Base-by-base conservation (phyloP, 2,113 vertebrate species). In the Actinemys pallida region DNA sequence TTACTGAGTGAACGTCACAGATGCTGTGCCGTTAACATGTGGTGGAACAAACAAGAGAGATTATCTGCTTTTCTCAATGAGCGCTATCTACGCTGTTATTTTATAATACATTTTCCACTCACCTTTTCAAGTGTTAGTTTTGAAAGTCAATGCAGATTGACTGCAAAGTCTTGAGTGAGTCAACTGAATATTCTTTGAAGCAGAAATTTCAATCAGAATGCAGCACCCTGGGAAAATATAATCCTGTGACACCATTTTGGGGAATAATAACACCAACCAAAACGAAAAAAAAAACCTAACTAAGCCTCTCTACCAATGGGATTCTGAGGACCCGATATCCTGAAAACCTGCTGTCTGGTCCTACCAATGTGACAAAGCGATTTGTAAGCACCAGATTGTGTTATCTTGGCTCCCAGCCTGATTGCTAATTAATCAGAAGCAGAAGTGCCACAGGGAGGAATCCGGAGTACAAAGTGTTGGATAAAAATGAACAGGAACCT, bases 31-130 rank as follows among this genome's bases (percentile, higher is more conserved):
- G 0, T 69, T 79, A 56, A 78, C 49, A 50, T 20, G 42, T 56
- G 89, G 86, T 84, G 81, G 20, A 80, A 39, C 50, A 90, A 81
- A 83, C 78, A 54, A 85, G 93, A 79, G 75, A 84, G 65, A 86
- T 90, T 52, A 87, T 59, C 65, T 89, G 80, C 20, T 83, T 95
- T 96, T 91, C 94, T 85, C 88, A 96, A 96, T 17, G 80, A 93
- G 76, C n/a, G 59, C 14, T 31, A 54, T 52, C 83, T 59, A 4
- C 42, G 81, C 65, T 65, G 24, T 69, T 56, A 20, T 89, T 90
- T 39, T 47, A 81, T 56, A 59, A 80, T 12, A 27, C 5, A 19
- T 76, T 89, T 91, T 53, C 78, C 42, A 78, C 57, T 94, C 13
- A 2, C 47, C 52, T 80, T 81, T 81, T 57, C 45, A 13, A 84